Evolutionary conservation across 2,888 invertebrate species (phyloP).

Genomic region (Autographa gamma): DNA sequence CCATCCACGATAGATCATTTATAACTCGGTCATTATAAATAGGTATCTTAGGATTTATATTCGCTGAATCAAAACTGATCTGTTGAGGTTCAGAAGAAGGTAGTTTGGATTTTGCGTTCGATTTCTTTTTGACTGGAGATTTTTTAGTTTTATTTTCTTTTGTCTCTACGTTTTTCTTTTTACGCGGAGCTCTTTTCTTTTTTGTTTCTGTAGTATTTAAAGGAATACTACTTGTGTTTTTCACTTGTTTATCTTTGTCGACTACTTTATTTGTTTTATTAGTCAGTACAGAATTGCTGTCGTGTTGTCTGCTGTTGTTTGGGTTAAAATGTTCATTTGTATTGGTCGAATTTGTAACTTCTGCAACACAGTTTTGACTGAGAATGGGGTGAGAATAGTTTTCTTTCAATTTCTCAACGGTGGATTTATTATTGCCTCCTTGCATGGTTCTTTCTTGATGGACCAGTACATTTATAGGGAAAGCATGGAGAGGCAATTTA

Average conservation of each 20-base stretch:
- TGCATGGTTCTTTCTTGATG: constrained; percentile 6
- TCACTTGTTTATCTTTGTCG: neutral
- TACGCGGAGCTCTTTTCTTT: constrained; percentile 46
- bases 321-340: too few relatives aligned
- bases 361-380: too few relatives aligned
- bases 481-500: neutral
- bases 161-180: constrained; percentile 33
- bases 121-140: neutral
- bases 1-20: constrained; percentile 76
- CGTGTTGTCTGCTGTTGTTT: too few relatives aligned
- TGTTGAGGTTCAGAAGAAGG: constrained; percentile 2
- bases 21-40: constrained; percentile 46
- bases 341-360: too few relatives aligned
- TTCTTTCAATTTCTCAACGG: neutral
- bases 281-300: neutral
- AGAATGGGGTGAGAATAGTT: neutral
- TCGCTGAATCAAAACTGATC: neutral
- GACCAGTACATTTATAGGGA: neutral
- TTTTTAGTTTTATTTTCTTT: constrained; percentile 18
- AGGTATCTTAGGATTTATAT: constrained; percentile 14
- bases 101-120: constrained; percentile 1
- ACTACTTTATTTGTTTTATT: constrained; percentile 11
- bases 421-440: constrained; percentile 10
- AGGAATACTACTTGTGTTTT: constrained; percentile 4
- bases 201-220: constrained; percentile 9